Evolutionary conservation across 2,113 vertebrate species (phyloP).

Genomic region (Oreocharis arfaki): DNA sequence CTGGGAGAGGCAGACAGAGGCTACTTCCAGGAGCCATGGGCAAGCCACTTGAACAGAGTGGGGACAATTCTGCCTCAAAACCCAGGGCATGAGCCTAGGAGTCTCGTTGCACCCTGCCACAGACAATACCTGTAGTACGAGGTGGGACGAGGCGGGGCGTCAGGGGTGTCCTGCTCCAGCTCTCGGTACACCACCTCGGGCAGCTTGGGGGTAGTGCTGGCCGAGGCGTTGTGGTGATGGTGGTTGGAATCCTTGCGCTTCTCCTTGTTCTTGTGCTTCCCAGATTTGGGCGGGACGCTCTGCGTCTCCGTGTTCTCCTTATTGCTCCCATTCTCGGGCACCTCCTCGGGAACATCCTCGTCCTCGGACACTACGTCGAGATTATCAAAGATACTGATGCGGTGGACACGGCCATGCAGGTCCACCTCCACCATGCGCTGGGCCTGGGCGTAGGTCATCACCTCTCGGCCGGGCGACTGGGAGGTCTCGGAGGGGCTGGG

Average conservation of each 20-base stretch:
- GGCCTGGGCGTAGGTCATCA: conserved; percentile 96
- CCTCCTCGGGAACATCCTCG: conserved; percentile 85
- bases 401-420: conserved; percentile 90
- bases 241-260: conserved; percentile 90
- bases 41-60: rapidly evolving
- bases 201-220: conserved; percentile 88
- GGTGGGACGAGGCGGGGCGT: conserved; percentile 86
- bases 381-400: conserved; percentile 97
- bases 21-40: rapidly evolving
- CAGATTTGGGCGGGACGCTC: conserved; percentile 84
- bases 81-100: neutral
- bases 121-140: conserved; percentile 91
- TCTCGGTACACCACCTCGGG: conserved; percentile 95
- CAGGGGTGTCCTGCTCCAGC: conserved; percentile 91
- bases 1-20: neutral
- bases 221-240: conserved; percentile 84
- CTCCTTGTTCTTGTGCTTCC: conserved; percentile 97
- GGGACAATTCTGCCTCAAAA: neutral
- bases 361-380: conserved; percentile 96
- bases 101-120: neutral
- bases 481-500: conserved; percentile 89
- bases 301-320: conserved; percentile 88
- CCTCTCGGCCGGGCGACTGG: conserved; percentile 89
- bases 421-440: conserved; percentile 98
- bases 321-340: conserved; percentile 79